These are phyloP conservation scores for Chascanopsetta lugubris DNA, from an alignment of 2,113 vertebrate species.

Conservation along the genomic window DNA sequence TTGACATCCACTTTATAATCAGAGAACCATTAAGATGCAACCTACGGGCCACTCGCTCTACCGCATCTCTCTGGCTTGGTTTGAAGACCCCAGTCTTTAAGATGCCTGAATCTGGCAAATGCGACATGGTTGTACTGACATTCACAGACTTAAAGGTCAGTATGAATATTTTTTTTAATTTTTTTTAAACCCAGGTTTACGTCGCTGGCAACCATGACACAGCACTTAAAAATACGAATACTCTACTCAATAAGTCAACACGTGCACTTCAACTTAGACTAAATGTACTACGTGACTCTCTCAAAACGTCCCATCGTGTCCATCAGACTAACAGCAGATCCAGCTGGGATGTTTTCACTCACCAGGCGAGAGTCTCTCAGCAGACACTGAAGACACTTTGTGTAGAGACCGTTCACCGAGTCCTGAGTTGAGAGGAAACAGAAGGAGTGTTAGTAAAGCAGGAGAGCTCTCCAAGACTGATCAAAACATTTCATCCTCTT, in stretches of 20 bases:
- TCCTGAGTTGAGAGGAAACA: slow-evolving; percentile 81
- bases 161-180: neutral
- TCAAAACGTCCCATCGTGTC: neutral
- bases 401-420: slow-evolving; percentile 91
- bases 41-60: no score
- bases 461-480: neutral
- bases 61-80: no score
- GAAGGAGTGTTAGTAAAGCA: neutral
- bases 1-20: no score
- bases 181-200: neutral
- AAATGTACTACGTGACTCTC: no score
- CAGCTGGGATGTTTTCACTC: slow-evolving; percentile 58
- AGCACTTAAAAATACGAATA: no score
- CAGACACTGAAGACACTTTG: slow-evolving; percentile 95
- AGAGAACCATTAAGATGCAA: no score
- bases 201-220: neutral
- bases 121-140: neutral
- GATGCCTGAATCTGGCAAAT: no score
- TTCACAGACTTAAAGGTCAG: neutral
- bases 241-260: no score
- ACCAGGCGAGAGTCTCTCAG: slow-evolving; percentile 94
- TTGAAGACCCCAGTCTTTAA: no score
- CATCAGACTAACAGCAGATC: neutral
- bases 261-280: neutral
- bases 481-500: neutral